phyloP scores from a whole-genome alignment of 1,140 invertebrate species.

The Pseudomyrmex dendroicus region DNA sequence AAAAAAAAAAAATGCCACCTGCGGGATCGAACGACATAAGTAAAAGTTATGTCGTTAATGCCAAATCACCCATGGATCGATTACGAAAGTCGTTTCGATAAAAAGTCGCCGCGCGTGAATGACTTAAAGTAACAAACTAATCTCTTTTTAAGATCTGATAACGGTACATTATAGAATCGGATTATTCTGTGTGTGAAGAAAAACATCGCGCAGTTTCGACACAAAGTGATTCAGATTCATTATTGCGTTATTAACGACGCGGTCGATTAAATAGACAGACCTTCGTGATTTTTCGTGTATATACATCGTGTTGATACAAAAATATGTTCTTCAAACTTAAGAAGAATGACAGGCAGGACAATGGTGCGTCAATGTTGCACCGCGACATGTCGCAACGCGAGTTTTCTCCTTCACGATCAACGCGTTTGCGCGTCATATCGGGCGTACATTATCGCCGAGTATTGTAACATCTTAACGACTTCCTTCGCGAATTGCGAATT shows the following conservation, averaged over 20 bases:
- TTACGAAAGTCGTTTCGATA: constrained; percentile 61
- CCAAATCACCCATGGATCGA: constrained; percentile 56
- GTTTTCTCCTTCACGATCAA: constrained; percentile 16
- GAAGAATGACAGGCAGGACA: neutral
- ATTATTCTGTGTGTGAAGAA: constrained; percentile 5
- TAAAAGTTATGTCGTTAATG: constrained; percentile 63
- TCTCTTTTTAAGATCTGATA: constrained; percentile 37
- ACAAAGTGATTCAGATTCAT: constrained; percentile 22
- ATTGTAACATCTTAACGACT: constrained; percentile 68
- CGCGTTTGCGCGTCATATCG: neutral
- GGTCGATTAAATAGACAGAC: constrained; percentile 39
- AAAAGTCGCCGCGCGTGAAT: constrained; percentile 51
- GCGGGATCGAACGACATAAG: neutral
- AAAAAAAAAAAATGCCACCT: constrained; percentile 17
- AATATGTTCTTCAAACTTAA: neutral
- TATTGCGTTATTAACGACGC: constrained; percentile 31
- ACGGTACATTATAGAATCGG: constrained; percentile 22
- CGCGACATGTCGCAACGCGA: constrained; percentile 4
- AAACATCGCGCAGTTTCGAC: constrained; percentile 30
- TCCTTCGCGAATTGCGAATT: constrained; percentile 64
- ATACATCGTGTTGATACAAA: neutral
- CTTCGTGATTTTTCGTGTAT: neutral
- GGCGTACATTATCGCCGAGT: constrained; percentile 14
- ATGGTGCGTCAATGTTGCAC: constrained; percentile 9
- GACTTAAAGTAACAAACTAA: neutral